phyloP scores from a whole-genome alignment of 2,888 invertebrate genomes.

The Drosophila nigritarsus region DNA sequence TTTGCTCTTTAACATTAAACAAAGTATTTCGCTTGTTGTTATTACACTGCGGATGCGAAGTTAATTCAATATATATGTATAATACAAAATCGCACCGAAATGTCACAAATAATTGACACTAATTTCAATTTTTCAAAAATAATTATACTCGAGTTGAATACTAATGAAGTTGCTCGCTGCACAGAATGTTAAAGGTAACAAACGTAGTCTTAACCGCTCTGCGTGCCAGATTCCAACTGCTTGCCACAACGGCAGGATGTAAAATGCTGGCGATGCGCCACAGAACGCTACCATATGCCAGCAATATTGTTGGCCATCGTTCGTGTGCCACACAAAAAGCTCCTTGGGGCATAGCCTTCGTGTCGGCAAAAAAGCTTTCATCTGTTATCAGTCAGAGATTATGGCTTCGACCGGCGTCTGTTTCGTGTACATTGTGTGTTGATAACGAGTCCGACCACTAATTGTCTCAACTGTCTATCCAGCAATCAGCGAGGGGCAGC shows the following conservation, averaged over 20 bases:
- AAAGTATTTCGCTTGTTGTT: not conserved
- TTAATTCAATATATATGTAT: not conserved
- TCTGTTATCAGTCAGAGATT: constrained; percentile 63
- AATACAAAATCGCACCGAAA: not conserved
- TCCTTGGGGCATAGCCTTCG: constrained; percentile 49
- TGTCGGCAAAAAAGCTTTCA: constrained; percentile 51
- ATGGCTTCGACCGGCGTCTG: constrained; percentile 32
- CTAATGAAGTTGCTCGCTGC: constrained; percentile 27
- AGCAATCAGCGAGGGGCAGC: constrained; percentile 31
- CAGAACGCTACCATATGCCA: constrained; percentile 71
- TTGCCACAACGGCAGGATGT: constrained; percentile 76
- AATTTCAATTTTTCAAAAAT: not conserved
- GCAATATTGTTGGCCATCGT: constrained; percentile 46
- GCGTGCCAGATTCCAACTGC: constrained; percentile 51
- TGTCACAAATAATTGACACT: constrained; percentile 2
- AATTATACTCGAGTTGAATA: constrained; percentile 10
- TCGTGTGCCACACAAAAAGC: constrained; percentile 44
- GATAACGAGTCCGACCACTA: constrained; percentile 62
- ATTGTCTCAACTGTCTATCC: constrained; percentile 32
- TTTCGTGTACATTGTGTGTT: constrained; percentile 32
- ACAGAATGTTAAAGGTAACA: constrained; percentile 12
- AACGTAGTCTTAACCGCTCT: constrained; percentile 5
- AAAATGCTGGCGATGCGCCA: constrained; percentile 66
- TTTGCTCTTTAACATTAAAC: not conserved
- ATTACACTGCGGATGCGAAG: not conserved